phyloP scores from a whole-genome alignment of 2,888 invertebrate species.

The Molanna angustata region DNA sequence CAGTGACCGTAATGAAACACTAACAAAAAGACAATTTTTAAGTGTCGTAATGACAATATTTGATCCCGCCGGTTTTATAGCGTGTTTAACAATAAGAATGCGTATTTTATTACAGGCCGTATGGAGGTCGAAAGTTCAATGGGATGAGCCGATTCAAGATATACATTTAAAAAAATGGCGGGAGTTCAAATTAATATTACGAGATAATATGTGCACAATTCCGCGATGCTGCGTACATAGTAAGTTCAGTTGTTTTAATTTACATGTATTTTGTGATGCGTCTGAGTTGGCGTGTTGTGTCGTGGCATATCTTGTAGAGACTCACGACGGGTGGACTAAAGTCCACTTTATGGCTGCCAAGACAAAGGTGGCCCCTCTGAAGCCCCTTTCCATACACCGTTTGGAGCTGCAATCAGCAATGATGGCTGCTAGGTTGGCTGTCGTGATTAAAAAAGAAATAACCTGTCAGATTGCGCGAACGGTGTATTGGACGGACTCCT shows the following conservation, averaged over 20 bases:
- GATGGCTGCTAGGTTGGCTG: conserved; percentile 18
- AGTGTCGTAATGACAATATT: background rate
- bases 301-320: conserved; percentile 15
- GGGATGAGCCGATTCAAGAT: background rate
- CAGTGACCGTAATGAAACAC: background rate
- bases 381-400: conserved; percentile 8
- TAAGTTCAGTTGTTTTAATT: background rate
- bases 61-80: background rate
- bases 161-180: background rate
- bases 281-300: conserved; percentile 23
- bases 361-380: conserved; percentile 14
- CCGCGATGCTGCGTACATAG: background rate
- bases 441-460: conserved; percentile 9
- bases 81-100: too few species aligned
- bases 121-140: background rate
- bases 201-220: background rate
- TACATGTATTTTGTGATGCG: conserved; percentile 29
- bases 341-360: conserved; percentile 4
- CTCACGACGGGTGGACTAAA: background rate
- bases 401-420: conserved; percentile 19
- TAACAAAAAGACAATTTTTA: background rate
- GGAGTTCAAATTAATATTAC: background rate
- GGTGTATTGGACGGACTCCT: conserved; percentile 24
- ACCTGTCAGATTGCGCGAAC: background rate
- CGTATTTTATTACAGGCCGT: background rate